Conservation (phyloP, 1,140 invertebrate genomes). For the Thereuonema tuberculata region DNA sequence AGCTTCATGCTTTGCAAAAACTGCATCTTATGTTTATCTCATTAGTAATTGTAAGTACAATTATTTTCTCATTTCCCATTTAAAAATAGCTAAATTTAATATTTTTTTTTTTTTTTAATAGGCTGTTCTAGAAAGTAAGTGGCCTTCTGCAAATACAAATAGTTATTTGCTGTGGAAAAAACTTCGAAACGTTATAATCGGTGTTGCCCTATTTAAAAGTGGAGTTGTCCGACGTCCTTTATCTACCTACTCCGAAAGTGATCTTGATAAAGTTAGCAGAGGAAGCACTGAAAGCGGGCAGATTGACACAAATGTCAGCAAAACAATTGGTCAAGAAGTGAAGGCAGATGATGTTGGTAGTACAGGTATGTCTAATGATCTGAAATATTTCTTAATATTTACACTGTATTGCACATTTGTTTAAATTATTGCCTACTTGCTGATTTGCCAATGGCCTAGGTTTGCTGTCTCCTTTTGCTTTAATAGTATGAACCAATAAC, state of each 20-base stretch:
- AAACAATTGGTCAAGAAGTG: neutral
- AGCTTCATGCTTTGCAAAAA: too few species aligned
- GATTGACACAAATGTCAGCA: too few species aligned
- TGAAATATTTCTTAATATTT: too few species aligned
- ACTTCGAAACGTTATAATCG: constrained; percentile 77
- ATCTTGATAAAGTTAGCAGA: constrained; percentile 28
- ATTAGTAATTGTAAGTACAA: too few species aligned
- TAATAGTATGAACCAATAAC: too few species aligned
- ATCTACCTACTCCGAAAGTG: constrained; percentile 30
- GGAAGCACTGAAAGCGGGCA: constrained; percentile 3
- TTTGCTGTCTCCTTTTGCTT: too few species aligned
- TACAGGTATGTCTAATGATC: neutral
- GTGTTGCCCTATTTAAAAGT: constrained; percentile 53
- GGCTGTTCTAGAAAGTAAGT: constrained; percentile 83
- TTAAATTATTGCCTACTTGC: too few species aligned
- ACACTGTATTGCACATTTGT: too few species aligned
- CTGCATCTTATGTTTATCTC: too few species aligned
- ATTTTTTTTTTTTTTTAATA: constrained; percentile 22
- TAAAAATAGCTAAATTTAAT: too few species aligned
- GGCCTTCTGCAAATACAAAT: constrained; percentile 75
- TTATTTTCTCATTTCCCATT: too few species aligned
- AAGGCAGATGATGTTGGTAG: neutral
- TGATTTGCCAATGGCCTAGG: too few species aligned
- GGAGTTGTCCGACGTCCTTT: constrained; percentile 23
- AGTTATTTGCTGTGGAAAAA: constrained; percentile 85